Evolutionary conservation across 2,797 vertebrate species (phyloP).

Genomic region (Hybognathus amarus): DNA sequence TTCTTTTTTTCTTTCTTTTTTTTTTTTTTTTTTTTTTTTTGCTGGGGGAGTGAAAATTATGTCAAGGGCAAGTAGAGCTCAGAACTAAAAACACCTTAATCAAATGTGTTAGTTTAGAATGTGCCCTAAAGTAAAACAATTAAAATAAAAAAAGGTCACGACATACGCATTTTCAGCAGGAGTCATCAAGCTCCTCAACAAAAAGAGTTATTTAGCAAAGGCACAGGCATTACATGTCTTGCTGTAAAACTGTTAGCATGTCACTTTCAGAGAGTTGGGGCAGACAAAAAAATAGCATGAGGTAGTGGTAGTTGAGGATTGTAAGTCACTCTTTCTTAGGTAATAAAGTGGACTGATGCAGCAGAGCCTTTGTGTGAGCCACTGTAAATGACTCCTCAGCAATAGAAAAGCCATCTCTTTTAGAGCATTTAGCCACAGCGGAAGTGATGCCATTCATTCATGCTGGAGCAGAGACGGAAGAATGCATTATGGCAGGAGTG

Average conservation of each 20-base stretch:
- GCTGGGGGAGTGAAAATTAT: neutral
- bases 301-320: slow-evolving; percentile 16
- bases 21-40: too few species aligned
- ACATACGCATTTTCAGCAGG: slow-evolving; percentile 25
- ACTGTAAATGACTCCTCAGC: slow-evolving; percentile 54
- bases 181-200: slow-evolving; percentile 12
- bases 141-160: slow-evolving; percentile 12
- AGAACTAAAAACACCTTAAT: neutral
- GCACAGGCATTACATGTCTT: slow-evolving; percentile 29
- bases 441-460: slow-evolving; percentile 1
- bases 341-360: slow-evolving; percentile 42
- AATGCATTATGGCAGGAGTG: neutral
- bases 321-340: slow-evolving; percentile 46
- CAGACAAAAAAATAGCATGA: slow-evolving; percentile 13
- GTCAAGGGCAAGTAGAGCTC: neutral
- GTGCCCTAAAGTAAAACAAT: slow-evolving; percentile 15
- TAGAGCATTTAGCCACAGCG: slow-evolving; percentile 39
- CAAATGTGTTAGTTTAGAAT: neutral
- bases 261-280: slow-evolving; percentile 6
- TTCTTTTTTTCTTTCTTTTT: too few species aligned
- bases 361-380: slow-evolving; percentile 14
- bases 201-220: slow-evolving; percentile 11
- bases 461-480: slow-evolving; percentile 5
- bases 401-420: slow-evolving; percentile 55
- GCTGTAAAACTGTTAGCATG: slow-evolving; percentile 47